Evolutionary conservation across 1,140 invertebrate genomes (phyloP), one percentile per base, ranked within the genome.

Genomic region (Aphis craccivora): DNA sequence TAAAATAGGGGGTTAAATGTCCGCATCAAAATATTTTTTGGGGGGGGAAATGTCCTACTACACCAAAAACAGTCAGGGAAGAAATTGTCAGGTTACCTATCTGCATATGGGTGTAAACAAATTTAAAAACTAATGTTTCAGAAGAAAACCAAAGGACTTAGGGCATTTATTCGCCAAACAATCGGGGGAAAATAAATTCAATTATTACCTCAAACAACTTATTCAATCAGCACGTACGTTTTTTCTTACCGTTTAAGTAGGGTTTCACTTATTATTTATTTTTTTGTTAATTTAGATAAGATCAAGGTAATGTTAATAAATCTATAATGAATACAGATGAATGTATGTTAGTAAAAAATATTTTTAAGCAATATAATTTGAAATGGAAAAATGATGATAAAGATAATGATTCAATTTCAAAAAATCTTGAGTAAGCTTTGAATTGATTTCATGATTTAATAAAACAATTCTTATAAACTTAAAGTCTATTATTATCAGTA

Each of bases 281-380:
- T 76, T 60, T 76, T 76, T 76, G 60, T 76, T 76, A 76, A 14
- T 76, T n/a, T 76, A 76, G 60, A 76, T 76, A n/a, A 76, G 60
- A 76, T n/a, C 60, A 76, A 76, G 60, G 60, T 84, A 84, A 40
- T 83, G 23, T 25, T 84, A 84, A 40, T 84, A 30, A 30, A 87
- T 87, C 83, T 87, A 87, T 45, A 87, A 55, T 90, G 88, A 90
- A 90, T 90, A 43, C 22, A 90, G 22, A 90, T 55, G 51, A 90
- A 55, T 25, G 4, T 60, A 55, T 40, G 20, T 35, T 90, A 40
- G 88, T 60, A 37, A 23, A 90, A 60, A 35, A 90, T 89, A 90
- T 90, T 55, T 90, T 90, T 60, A 60, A 60, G 14, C 20, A 90
- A 60, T 90, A 90, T 90, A 89, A 89, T 89, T 89, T 89, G 23